Evolutionary conservation across 2,888 invertebrate genomes (phyloP).

Genomic region (Athetis lepigone): DNA sequence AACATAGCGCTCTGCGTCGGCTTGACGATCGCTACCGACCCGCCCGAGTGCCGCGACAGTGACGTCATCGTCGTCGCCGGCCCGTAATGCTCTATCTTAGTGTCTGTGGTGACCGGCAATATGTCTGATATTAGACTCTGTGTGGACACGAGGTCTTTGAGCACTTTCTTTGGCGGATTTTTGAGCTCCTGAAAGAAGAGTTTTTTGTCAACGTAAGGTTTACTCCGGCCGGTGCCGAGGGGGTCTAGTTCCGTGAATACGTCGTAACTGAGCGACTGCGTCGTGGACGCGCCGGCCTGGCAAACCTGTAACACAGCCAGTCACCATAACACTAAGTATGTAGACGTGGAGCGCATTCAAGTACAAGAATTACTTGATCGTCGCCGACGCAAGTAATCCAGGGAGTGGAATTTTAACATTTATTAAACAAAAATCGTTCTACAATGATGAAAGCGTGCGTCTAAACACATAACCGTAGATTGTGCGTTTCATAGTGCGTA

Average conservation of each 20-base stretch:
- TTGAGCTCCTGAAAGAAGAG: conserved; percentile 98
- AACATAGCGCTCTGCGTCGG: conserved; percentile 72
- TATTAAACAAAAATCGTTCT: conserved; percentile 55
- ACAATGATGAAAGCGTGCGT: conserved; percentile 63
- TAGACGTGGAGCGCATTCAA: conserved; percentile 61
- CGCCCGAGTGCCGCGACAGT: conserved; percentile 86
- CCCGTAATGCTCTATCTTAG: conserved; percentile 79
- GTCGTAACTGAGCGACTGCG: conserved; percentile 91
- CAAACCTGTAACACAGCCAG: conserved; percentile 87
- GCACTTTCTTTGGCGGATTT: conserved; percentile 97
- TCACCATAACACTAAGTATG: conserved; percentile 77
- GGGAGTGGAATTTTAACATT: conserved; percentile 26
- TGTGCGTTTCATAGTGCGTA: conserved; percentile 53
- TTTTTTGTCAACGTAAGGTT: conserved; percentile 98
- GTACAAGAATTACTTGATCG: conserved; percentile 51
- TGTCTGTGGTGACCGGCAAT: conserved; percentile 76
- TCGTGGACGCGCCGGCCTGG: conserved; percentile 80
- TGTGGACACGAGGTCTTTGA: conserved; percentile 94
- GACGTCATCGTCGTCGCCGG: conserved; percentile 88
- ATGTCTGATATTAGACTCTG: conserved; percentile 82
- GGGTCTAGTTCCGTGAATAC: conserved; percentile 98
- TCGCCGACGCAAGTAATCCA: conserved; percentile 48
- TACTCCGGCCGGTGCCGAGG: conserved; percentile 96
- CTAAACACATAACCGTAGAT: conserved; percentile 58
- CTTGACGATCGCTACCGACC: conserved; percentile 85